Percentiles rank a stretch among this genome's conserved stretches.
Conservation (phyloP, 1,140 invertebrate species). For the Pogonomyrmex barbatus region DNA sequence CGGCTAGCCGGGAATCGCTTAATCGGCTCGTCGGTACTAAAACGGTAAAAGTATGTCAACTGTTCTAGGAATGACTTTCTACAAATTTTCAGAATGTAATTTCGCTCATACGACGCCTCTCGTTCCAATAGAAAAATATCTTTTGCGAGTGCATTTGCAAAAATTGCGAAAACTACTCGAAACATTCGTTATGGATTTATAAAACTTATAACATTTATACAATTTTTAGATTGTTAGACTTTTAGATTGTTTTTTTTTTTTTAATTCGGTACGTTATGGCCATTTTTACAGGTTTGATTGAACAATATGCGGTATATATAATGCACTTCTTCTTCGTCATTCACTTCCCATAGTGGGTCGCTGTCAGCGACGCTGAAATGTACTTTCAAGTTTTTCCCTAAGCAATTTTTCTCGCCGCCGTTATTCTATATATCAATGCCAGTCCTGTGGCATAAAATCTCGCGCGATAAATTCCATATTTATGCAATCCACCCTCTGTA, state of each 20-base stretch:
- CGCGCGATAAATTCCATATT: slow-evolving; percentile 63
- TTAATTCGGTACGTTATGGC: background rate
- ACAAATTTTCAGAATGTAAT: slow-evolving; percentile 54
- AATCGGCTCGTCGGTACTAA: slow-evolving; percentile 45
- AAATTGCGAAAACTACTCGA: background rate
- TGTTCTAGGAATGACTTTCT: slow-evolving; percentile 17
- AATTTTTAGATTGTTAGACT: background rate
- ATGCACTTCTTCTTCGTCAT: background rate
- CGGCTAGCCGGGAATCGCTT: slow-evolving; percentile 12
- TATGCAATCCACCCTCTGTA: slow-evolving; percentile 60
- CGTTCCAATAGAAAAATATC: background rate
- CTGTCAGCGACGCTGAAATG: slow-evolving; percentile 43
- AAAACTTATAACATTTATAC: background rate
- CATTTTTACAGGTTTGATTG: background rate
- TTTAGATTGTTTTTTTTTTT: background rate
- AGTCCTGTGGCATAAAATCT: slow-evolving; percentile 45
- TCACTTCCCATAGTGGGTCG: slow-evolving; percentile 17
- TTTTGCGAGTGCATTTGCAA: background rate
- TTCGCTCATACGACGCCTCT: background rate
- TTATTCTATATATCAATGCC: slow-evolving; percentile 54
- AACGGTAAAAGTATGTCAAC: slow-evolving; percentile 40
- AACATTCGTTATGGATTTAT: background rate
- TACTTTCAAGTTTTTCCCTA: slow-evolving; percentile 46
- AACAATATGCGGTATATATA: background rate
- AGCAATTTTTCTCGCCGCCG: slow-evolving; percentile 39